A percentile compares a stretch with the other conserved stretches of the same genome.
Evolutionary conservation across 2,888 invertebrate genomes (phyloP).

Genomic region (Micropterix aruncella): DNA sequence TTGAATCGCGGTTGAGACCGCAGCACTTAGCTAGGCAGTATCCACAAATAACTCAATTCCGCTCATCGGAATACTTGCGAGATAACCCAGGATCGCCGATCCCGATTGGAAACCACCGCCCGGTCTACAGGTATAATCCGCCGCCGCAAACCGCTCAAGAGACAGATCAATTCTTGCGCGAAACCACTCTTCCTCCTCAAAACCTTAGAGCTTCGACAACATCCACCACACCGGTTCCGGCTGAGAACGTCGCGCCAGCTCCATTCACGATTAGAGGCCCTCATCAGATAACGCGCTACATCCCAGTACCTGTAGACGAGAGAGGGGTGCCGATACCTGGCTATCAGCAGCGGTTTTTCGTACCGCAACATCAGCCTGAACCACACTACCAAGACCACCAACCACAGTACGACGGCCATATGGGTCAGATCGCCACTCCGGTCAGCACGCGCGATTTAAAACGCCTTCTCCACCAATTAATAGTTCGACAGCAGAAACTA

Average conservation of each 20-base stretch:
- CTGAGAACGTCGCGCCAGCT: conserved; percentile 23
- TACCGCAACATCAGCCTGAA: conserved; percentile 8
- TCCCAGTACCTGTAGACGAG: conserved; percentile 32
- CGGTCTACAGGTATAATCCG: conserved; percentile 33
- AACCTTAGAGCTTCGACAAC: conserved; percentile 14
- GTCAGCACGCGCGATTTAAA: conserved; percentile 59
- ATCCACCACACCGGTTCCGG: conserved; percentile 19
- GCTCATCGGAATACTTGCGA: conserved; percentile 32
- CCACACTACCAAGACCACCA: conserved; percentile 16
- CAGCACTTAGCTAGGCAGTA: conserved; percentile 25
- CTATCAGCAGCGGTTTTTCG: conserved; percentile 25
- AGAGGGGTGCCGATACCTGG: conserved; percentile 30
- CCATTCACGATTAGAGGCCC: conserved; percentile 19
- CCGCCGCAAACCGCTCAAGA: conserved; percentile 19
- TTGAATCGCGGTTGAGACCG: conserved; percentile 25
- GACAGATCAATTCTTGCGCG: conserved; percentile 29
- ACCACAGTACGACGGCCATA: conserved; percentile 26
- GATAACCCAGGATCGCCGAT: conserved; percentile 34
- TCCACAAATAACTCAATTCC: conserved; percentile 24
- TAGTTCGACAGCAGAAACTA: conserved; percentile 45
- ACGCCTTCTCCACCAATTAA: conserved; percentile 47
- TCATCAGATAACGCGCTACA: conserved; percentile 25
- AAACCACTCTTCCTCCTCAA: conserved; percentile 14
- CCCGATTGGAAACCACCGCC: conserved; percentile 37
- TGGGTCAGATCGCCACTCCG: conserved; percentile 49